These are phyloP conservation scores for Pararge aegeria DNA, from an alignment of 1,140 invertebrate species.

Conservation along the genomic window DNA sequence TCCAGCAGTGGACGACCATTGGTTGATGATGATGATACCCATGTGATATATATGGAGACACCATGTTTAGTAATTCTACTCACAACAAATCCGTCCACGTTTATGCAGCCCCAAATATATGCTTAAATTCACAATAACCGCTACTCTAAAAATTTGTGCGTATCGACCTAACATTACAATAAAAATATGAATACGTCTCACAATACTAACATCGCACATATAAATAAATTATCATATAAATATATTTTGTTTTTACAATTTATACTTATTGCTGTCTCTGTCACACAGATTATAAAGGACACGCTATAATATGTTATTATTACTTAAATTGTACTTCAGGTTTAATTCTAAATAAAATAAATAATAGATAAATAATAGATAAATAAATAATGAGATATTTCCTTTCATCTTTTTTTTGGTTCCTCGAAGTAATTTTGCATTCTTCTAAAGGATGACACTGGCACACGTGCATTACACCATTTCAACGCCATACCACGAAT, in stretches of 20 bases:
- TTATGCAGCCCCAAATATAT: conserved; percentile 1
- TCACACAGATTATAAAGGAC: conserved; percentile 67
- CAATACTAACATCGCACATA: conserved; percentile 55
- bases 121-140: conserved; percentile 37
- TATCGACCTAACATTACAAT: conserved; percentile 68
- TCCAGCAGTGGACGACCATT: too few species aligned
- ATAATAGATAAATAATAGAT: conserved; percentile 2
- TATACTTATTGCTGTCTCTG: conserved; percentile 74
- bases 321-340: conserved; percentile 69
- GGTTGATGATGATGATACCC: too few species aligned
- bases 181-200: conserved; percentile 39
- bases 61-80: too few species aligned
- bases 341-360: conserved; percentile 30
- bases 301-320: conserved; percentile 66
- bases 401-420: background rate
- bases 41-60: too few species aligned
- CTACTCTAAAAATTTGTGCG: conserved; percentile 75
- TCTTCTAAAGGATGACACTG: too few species aligned
- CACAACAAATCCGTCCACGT: conserved; percentile 20
- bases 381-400: too few species aligned
- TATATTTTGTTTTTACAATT: conserved; percentile 52
- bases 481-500: too few species aligned
- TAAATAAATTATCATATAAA: conserved; percentile 57
- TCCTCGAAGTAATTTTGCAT: too few species aligned
- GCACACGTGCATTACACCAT: too few species aligned